phyloP scores from a whole-genome alignment of 2,888 invertebrate species.

The Drosophila austrosaltans region DNA sequence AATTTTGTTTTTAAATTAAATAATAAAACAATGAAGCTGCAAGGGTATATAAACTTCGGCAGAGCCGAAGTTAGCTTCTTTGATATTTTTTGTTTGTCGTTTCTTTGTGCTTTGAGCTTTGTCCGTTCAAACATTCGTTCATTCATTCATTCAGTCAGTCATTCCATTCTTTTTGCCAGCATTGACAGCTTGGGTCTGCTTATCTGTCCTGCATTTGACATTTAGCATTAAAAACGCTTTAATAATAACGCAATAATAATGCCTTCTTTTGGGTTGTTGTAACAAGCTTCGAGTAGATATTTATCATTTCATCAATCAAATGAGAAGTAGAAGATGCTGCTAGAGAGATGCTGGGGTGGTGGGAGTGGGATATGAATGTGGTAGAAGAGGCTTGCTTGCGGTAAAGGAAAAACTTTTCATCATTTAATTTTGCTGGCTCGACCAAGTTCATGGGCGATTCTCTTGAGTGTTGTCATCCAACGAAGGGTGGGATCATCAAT shows the following conservation, averaged over 20 bases:
- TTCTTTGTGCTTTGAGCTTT: constrained; percentile 13
- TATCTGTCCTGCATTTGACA: constrained; percentile 79
- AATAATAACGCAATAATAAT: constrained; percentile 79
- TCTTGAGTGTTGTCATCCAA: constrained; percentile 63
- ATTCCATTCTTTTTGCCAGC: constrained; percentile 40
- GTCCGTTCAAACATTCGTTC: constrained; percentile 3
- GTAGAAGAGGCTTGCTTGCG: no score
- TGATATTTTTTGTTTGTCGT: constrained; percentile 19
- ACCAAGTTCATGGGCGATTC: constrained; percentile 62
- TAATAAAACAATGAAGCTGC: no score
- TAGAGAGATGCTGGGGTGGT: constrained; percentile 6
- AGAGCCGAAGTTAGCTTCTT: no score
- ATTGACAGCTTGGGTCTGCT: constrained; percentile 76
- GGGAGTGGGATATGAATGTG: not conserved
- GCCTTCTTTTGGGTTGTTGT: constrained; percentile 32
- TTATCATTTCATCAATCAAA: constrained; percentile 80
- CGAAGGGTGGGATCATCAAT: constrained; percentile 69
- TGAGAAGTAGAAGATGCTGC: constrained; percentile 42
- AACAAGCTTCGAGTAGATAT: constrained; percentile 58
- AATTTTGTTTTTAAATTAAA: no score
- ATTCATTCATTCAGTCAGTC: not conserved
- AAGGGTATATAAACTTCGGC: no score
- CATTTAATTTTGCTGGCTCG: constrained; percentile 66
- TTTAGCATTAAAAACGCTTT: constrained; percentile 79
- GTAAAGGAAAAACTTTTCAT: constrained; percentile 70